phyloP scores from a whole-genome alignment of 2,113 vertebrate genomes.

The Uropsilus gracilis region DNA sequence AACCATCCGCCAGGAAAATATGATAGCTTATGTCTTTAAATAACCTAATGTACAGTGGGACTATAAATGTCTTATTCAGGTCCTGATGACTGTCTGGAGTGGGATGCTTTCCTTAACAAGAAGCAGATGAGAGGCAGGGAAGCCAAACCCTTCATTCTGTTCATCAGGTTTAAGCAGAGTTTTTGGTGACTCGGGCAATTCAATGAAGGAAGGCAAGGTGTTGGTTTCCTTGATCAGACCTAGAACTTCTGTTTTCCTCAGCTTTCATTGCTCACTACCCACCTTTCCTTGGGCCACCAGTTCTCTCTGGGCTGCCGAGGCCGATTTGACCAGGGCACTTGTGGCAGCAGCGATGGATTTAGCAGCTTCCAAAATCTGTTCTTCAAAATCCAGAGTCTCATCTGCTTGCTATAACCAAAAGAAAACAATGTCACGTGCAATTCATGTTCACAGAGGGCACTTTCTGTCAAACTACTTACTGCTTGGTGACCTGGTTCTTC shows the following conservation, averaged over 20 bases:
- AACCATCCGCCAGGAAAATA: neutral
- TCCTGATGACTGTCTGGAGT: neutral
- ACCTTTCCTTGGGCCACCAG: conserved; percentile 99
- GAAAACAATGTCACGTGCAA: conserved; percentile 70
- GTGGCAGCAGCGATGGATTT: conserved; percentile 99
- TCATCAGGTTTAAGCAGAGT: neutral
- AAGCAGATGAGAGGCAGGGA: conserved; percentile 36
- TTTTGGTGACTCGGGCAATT: neutral
- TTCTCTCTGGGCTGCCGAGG: conserved; percentile 97
- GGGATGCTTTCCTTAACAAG: conserved; percentile 41
- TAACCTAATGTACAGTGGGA: neutral
- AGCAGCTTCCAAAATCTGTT: conserved; percentile 98
- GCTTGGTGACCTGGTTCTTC: neutral
- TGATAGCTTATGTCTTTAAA: neutral
- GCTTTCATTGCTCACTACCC: conserved; percentile 60
- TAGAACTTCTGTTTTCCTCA: neutral
- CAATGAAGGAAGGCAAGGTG: neutral
- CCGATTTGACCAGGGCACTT: conserved; percentile 98
- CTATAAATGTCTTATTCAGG: neutral
- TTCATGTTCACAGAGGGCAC: neutral
- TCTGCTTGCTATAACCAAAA: conserved; percentile 95
- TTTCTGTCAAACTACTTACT: conserved; percentile 48
- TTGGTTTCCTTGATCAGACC: neutral
- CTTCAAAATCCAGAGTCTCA: conserved; percentile 98
- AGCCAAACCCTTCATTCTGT: conserved; percentile 23